Percentiles rank a stretch among this genome's conserved stretches.
Evolutionary conservation across 2,113 vertebrate species (phyloP).

Genomic region (Ptilorrhoa leucosticta): DNA sequence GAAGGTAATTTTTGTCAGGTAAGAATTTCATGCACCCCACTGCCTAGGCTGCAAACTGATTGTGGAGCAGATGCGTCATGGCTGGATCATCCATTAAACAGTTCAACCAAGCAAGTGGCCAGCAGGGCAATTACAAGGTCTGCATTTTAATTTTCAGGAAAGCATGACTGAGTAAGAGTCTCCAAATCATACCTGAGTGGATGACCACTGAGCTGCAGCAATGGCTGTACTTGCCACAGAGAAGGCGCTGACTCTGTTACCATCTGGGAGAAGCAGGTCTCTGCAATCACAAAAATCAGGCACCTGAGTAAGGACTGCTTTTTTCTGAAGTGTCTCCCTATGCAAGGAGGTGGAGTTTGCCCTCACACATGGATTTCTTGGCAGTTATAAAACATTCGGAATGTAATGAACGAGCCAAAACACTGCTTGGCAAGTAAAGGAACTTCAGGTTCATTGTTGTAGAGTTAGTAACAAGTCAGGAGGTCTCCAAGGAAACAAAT

Average conservation of each 20-base stretch:
- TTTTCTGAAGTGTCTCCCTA: neutral
- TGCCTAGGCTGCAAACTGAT: neutral
- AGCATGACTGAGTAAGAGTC: neutral
- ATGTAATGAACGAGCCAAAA: neutral
- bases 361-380: neutral
- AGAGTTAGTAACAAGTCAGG: neutral
- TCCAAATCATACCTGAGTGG: conserved; percentile 83
- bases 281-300: conserved; percentile 69
- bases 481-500: neutral
- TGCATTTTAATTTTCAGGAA: neutral
- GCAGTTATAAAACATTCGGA: neutral
- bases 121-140: rapidly evolving
- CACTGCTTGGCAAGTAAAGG: neutral
- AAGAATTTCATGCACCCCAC: neutral
- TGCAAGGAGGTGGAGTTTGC: neutral
- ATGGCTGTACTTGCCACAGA: conserved; percentile 98
- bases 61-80: neutral
- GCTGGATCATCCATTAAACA: neutral
- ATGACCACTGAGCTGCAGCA: conserved; percentile 98
- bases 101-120: neutral
- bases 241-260: conserved; percentile 94
- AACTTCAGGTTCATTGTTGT: neutral
- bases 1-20: neutral
- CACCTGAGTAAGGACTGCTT: neutral
- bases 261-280: conserved; percentile 91